Evolutionary conservation across 2,888 invertebrate species (phyloP).

Genomic region (Copidosoma aretas): DNA sequence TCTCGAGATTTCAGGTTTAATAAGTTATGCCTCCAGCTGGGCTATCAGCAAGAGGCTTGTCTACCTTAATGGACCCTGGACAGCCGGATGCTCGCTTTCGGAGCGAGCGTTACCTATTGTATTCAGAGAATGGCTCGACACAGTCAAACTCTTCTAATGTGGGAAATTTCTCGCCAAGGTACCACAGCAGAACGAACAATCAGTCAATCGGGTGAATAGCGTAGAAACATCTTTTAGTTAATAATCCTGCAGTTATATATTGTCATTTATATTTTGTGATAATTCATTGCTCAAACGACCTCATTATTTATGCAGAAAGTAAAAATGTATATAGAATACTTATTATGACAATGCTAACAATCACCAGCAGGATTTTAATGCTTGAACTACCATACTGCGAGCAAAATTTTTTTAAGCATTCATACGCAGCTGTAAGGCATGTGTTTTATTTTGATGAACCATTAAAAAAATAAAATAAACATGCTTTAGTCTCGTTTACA

Average conservation of each 20-base stretch:
- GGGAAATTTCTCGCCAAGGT: conserved; percentile 56
- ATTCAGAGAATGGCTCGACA: conserved; percentile 60
- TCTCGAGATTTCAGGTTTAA: conserved; percentile 19
- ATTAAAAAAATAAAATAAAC: background rate
- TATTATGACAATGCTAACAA: conserved; percentile 2
- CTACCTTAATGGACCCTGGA: conserved; percentile 63
- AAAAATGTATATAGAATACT: background rate
- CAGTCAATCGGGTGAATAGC: conserved; percentile 46
- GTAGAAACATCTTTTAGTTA: conserved; percentile 14
- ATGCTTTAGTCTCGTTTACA: background rate
- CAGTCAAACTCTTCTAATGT: conserved; percentile 53
- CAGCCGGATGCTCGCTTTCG: conserved; percentile 63
- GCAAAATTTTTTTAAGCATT: background rate
- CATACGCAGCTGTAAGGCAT: background rate
- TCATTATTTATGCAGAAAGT: background rate
- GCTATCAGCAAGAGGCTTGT: conserved; percentile 61
- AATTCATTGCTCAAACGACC: background rate
- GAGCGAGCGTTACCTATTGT: conserved; percentile 60
- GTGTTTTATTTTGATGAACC: no score
- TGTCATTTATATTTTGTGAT: background rate
- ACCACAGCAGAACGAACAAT: conserved; percentile 55
- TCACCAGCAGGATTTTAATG: conserved; percentile 3
- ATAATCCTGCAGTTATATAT: conserved; percentile 8
- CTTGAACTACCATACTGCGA: background rate
- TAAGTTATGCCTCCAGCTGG: conserved; percentile 61